Base-by-base conservation (phyloP, 2,797 vertebrate species). In the Falco rusticolus region DNA sequence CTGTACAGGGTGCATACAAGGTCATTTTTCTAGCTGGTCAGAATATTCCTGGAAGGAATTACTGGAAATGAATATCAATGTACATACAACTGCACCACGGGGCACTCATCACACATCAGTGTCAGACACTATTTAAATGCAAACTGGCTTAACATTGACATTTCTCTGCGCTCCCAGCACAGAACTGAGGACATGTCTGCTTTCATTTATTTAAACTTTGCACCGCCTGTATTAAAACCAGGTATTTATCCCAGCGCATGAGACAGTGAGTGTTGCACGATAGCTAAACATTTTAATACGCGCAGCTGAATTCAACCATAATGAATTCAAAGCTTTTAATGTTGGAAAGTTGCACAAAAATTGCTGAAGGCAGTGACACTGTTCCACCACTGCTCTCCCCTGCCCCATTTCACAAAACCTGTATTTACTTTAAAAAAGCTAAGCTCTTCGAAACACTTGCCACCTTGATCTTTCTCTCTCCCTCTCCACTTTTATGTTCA, bases 1-100 rank as follows among this genome's bases (percentile, higher is more conserved):
- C 5, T 22, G 59, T 9, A 12, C 6, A 5, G 26, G 34, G 5
- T 29, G 47, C 3, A 2, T 2, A 13, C 5, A 8, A n/a, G n/a
- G 25, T 13, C 24, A 16, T 48, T 72, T 43, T 60, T 54, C 16
- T 16, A 45, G 29, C n/a, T 3, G 5, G 14, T 18, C 39, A n/a
- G 70, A 59, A 48, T 31, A 43, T 70, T 76, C 51, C 60, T 2
- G 12, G 78, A 31, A 65, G 26, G 26, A 75, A 76, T 53, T 63
- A 68, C 45, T 89, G 64, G n/a, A 69, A 53, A 56, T 57, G 13
- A 82, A 21, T 53, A 76, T 86, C 64, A 75, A 60, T 16, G 75
- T 11, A 43, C 41, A 25, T 37, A 53, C 54, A 86, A 56, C 59
- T 53, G 71, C n/a, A 85, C 43, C 76, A 78, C 1, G 0, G 69